Percentiles rank a stretch among this genome's conserved stretches.
phyloP scores from a whole-genome alignment of 2,113 vertebrate species.

The Peromyscus polionotus region DNA sequence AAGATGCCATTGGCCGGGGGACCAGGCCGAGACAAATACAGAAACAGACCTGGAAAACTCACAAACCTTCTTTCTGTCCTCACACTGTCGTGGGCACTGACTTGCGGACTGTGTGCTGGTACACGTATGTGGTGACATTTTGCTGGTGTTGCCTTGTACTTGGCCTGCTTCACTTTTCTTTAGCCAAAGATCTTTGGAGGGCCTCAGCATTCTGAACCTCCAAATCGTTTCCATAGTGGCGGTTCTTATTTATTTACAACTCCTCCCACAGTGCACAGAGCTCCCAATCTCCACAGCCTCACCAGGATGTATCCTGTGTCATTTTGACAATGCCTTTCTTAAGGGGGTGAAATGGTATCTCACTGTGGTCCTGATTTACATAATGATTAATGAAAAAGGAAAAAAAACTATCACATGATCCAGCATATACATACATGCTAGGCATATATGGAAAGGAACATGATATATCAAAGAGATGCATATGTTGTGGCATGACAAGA shows the following conservation, averaged over 20 bases:
- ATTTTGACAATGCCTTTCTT: background rate
- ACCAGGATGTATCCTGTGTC: background rate
- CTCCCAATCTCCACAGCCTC: background rate
- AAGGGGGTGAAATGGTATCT: background rate
- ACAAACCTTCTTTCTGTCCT: background rate
- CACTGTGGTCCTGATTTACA: background rate
- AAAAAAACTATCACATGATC: background rate
- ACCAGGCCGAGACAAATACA: no score
- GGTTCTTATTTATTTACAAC: background rate
- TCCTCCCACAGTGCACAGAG: no score
- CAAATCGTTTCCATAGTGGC: no score
- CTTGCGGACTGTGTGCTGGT: rapidly evolving
- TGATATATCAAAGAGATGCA: no score
- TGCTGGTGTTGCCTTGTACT: background rate
- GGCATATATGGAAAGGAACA: background rate
- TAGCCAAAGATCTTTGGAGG: background rate
- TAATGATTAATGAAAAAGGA: no score
- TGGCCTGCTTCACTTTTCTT: background rate
- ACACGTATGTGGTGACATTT: rapidly evolving
- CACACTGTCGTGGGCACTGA: background rate
- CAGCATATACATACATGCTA: no score
- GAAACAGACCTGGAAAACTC: background rate
- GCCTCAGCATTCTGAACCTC: background rate
- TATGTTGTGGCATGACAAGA: background rate
- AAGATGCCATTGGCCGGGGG: background rate